Conservation (phyloP, 2,888 invertebrate species). For the Coleophora flavipennella region DNA sequence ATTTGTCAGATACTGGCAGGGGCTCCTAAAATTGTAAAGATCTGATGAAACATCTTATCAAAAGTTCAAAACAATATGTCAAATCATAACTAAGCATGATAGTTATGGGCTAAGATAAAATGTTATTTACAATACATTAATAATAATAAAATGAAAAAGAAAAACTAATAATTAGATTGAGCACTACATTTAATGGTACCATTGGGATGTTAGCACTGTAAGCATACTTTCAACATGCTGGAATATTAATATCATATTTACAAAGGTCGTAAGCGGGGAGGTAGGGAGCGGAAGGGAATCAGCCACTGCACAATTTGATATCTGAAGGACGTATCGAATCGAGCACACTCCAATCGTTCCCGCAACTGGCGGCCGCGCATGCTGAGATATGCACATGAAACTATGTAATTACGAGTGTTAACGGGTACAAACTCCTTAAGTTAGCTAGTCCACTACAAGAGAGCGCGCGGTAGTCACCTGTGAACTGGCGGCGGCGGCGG, state of each 20-base stretch:
- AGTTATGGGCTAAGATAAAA: too few species aligned
- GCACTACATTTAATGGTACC: slow-evolving; percentile 2
- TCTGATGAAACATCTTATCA: too few species aligned
- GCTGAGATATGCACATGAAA: slow-evolving; percentile 60
- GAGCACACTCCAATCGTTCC: slow-evolving; percentile 43
- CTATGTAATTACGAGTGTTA: slow-evolving; percentile 57
- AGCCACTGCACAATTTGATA: slow-evolving; percentile 24
- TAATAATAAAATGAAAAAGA: not conserved
- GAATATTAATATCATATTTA: slow-evolving; percentile 20
- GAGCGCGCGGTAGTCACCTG: slow-evolving; percentile 63
- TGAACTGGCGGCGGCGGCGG: slow-evolving; percentile 21
- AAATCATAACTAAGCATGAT: too few species aligned
- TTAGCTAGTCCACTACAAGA: slow-evolving; percentile 62
- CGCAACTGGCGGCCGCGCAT: slow-evolving; percentile 54
- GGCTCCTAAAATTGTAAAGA: slow-evolving; percentile 30
- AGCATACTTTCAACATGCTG: slow-evolving; percentile 38
- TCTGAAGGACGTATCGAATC: slow-evolving; percentile 23
- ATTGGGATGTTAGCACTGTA: slow-evolving; percentile 39
- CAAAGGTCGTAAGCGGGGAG: slow-evolving; percentile 25
- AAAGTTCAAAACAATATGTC: too few species aligned
- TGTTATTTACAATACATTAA: not conserved
- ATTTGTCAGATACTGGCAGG: slow-evolving; percentile 46
- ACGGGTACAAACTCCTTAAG: slow-evolving; percentile 43
- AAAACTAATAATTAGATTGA: not conserved
- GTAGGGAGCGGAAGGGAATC: slow-evolving; percentile 16